Conservation (phyloP, 2,888 invertebrate genomes). For the Euproctis similis region DNA sequence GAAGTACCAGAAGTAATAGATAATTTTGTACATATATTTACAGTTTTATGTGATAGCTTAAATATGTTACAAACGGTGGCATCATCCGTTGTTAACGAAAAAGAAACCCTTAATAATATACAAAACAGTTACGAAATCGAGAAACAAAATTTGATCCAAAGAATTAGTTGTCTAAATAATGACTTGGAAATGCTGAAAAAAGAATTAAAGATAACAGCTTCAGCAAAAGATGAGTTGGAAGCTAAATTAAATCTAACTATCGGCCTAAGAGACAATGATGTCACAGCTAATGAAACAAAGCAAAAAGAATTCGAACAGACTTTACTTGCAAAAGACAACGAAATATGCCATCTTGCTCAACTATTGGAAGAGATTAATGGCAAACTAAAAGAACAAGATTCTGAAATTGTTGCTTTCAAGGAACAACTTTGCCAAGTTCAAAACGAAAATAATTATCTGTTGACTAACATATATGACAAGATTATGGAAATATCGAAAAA, state of each 20-base stretch:
- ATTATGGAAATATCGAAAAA: conserved; percentile 21
- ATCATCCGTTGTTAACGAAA: conserved; percentile 28
- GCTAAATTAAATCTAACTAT: conserved; percentile 8
- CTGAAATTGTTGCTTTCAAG: conserved; percentile 16
- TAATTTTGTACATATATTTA: conserved; percentile 32
- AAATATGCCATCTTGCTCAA: conserved; percentile 14
- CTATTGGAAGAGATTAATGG: conserved; percentile 16
- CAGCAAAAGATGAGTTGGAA: conserved; percentile 8
- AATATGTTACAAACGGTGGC: conserved; percentile 32
- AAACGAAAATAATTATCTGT: conserved; percentile 22
- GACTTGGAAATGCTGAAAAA: conserved; percentile 14
- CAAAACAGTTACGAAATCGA: conserved; percentile 11
- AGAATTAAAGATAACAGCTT: conserved; percentile 10
- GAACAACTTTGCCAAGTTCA: conserved; percentile 13
- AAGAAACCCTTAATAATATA: conserved; percentile 18
- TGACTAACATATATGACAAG: conserved; percentile 31
- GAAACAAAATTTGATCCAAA: conserved; percentile 9
- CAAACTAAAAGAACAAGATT: conserved; percentile 21
- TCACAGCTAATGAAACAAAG: conserved; percentile 19
- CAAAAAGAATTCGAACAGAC: conserved; percentile 16
- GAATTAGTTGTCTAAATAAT: conserved; percentile 7
- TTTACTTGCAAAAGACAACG: conserved; percentile 18
- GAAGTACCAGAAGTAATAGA: conserved; percentile 35
- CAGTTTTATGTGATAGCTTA: conserved; percentile 29
- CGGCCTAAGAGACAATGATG: conserved; percentile 7